Evolutionary conservation across 2,113 vertebrate species (phyloP), one percentile per base, ranked within the genome.

Genomic region (Vombatus ursinus): DNA sequence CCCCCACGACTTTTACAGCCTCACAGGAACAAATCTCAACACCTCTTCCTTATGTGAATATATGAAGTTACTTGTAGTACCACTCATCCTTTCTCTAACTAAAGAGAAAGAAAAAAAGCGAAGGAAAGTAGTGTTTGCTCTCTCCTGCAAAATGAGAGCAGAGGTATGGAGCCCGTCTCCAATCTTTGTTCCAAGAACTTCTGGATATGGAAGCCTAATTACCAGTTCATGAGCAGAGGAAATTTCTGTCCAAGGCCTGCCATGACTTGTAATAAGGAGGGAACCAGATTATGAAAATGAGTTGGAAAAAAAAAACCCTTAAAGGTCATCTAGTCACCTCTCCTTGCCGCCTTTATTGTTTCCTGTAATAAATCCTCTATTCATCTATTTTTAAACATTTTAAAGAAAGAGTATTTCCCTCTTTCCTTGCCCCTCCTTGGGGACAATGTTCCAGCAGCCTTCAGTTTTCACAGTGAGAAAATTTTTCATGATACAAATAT

Each of bases 401-500:
- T 93, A 93, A 91, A 95, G n/a, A 44, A 94, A 92, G 95, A 50
- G 47, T 28, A 68, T 92, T 94, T 89, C 68, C 68, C 68, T 84
- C 68, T 84, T 16, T 6, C 19, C n/a, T n/a, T 52, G 61, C 23
- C 57, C 47, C 52, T 24, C 94, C 53, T 44, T 0, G 53, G 52
- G 31, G 16, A 37, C 47, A 50, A 49, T 28, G 49, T 28, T 50
- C 90, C 48, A 50, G 28, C 25, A 49, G 23, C 24, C 89, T 49
- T 50, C 4, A 3, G 90, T 90, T 90, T 90, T 90, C 90, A 90
- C 6, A 28, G 48, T 91, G 52, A 92, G 91, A 96, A 94, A 93
- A 28, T 9, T 90, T 92, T 96, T 92, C 52, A 91, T 54, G 53
- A 94, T 91, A 31, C 61, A 96, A 94, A 96, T 96, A 95, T 96